phyloP scores from a whole-genome alignment of 2,888 invertebrate genomes.

The Cerastoderma edule region DNA sequence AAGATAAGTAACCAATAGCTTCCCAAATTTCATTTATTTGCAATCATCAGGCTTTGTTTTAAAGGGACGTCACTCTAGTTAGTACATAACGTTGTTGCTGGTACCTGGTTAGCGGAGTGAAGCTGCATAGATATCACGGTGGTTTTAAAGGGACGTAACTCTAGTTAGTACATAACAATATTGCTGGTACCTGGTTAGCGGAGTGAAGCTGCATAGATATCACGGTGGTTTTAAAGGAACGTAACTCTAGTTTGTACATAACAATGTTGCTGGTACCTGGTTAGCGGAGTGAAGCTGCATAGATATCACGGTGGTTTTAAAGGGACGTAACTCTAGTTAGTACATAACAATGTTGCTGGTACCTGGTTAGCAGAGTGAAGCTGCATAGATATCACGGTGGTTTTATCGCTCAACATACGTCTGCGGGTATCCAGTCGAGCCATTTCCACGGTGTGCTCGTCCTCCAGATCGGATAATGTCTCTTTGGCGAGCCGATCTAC shows the following conservation, averaged over 20 bases:
- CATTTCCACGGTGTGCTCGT: constrained; percentile 59
- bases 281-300: constrained; percentile 59
- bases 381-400: constrained; percentile 59
- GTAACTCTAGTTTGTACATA: background rate
- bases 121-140: constrained; percentile 61
- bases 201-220: constrained; percentile 50
- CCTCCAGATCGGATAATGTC: constrained; percentile 57
- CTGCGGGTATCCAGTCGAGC: constrained; percentile 56
- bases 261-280: constrained; percentile 41
- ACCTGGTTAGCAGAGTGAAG: constrained; percentile 66
- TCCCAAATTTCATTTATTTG: too few relatives aligned
- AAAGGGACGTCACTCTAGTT: too few relatives aligned
- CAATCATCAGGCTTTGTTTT: too few relatives aligned
- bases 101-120: constrained; percentile 64
- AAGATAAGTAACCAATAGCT: too few relatives aligned
- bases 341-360: background rate
- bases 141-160: too few relatives aligned
- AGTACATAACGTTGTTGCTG: background rate
- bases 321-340: background rate
- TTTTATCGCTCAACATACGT: constrained; percentile 58
- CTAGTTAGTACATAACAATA: background rate
- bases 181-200: constrained; percentile 48
- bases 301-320: background rate
- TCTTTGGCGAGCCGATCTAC: constrained; percentile 55
- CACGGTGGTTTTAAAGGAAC: background rate